Conservation (phyloP, 1,140 invertebrate species). For the Drosophila malerkotliana region DNA sequence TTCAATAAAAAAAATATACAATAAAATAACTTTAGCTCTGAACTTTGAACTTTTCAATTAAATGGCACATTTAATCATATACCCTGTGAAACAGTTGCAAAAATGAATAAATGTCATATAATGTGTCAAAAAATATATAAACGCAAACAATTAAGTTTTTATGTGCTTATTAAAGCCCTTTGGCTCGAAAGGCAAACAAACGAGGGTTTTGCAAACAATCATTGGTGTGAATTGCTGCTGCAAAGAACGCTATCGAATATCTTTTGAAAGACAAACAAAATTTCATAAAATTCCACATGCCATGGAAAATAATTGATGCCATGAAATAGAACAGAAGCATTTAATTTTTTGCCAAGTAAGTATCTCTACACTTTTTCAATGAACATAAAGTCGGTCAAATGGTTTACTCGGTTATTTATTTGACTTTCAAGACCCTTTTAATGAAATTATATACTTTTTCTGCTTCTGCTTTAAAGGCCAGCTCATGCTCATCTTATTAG, state of each 20-base stretch:
- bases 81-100: background rate
- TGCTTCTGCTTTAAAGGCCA: background rate
- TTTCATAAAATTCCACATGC: background rate
- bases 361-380: background rate
- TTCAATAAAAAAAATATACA: background rate
- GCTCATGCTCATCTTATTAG: constrained; percentile 22
- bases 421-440: background rate
- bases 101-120: background rate
- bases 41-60: background rate
- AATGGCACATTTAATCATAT: background rate
- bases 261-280: background rate
- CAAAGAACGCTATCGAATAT: background rate
- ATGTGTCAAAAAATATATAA: background rate
- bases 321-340: background rate
- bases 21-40: background rate
- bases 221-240: background rate
- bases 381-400: background rate
- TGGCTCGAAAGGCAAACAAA: background rate
- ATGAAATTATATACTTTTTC: constrained; percentile 4
- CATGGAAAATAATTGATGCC: too few species aligned
- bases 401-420: constrained; percentile 1
- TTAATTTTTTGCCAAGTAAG: background rate
- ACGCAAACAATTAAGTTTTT: constrained; percentile 1
- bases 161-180: background rate
- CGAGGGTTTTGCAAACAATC: background rate